These are phyloP conservation scores for Cheirogaleus medius DNA, from an alignment of 2,113 vertebrate genomes.

Conservation along the genomic window DNA sequence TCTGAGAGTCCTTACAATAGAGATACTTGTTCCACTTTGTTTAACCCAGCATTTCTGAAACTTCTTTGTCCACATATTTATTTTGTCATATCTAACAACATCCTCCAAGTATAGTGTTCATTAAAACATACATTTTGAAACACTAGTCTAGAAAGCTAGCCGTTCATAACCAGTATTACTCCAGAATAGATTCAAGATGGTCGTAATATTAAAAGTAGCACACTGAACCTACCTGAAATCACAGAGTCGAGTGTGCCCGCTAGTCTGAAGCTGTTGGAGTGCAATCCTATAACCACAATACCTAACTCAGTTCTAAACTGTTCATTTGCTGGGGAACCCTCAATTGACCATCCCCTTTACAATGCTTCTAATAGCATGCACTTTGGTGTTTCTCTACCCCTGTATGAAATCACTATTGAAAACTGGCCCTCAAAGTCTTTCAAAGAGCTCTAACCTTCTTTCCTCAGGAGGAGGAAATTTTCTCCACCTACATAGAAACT, in stretches of 20 bases:
- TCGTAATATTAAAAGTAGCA: neutral
- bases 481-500: constrained; percentile 60
- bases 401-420: constrained; percentile 46
- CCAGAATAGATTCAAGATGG: neutral
- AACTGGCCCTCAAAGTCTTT: constrained; percentile 54
- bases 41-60: constrained; percentile 1
- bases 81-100: neutral
- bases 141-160: neutral
- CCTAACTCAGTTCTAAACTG: neutral
- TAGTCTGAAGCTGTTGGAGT: neutral
- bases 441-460: constrained; percentile 65
- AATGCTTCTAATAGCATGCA: neutral
- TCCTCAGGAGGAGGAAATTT: constrained; percentile 46
- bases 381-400: constrained; percentile 4
- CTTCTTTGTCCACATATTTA: neutral
- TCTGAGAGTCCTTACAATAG: neutral
- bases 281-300: neutral
- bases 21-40: neutral
- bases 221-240: neutral
- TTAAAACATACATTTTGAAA: constrained; percentile 24
- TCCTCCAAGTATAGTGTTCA: neutral
- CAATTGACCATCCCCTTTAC: neutral
- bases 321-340: neutral
- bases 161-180: neutral
- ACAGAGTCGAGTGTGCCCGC: neutral